phyloP scores from a whole-genome alignment of 1,140 invertebrate genomes.

The Phymastichus coffea region DNA sequence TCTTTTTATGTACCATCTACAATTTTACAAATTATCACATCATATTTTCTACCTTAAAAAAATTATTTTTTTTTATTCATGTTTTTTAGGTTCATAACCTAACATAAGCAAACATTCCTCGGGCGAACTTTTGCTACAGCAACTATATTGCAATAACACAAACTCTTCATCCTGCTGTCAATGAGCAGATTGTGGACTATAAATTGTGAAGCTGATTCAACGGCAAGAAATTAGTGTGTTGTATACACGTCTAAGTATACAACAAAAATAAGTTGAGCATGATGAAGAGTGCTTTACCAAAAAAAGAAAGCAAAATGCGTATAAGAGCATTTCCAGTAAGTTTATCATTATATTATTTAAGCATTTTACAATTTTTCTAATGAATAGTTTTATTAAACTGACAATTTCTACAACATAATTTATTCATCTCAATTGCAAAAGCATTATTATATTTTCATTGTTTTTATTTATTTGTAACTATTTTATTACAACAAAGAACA shows the following conservation, averaged over 20 bases:
- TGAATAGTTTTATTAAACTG: not conserved
- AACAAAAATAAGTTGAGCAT: slow-evolving; percentile 57
- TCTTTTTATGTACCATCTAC: slow-evolving; percentile 3
- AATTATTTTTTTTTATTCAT: not conserved
- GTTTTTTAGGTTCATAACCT: not conserved
- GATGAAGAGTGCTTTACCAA: slow-evolving; percentile 74
- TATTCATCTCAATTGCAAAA: not conserved
- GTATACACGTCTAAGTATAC: too few species aligned
- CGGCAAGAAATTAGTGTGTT: slow-evolving; percentile 22
- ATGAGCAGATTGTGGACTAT: slow-evolving; percentile 12
- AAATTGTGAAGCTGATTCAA: slow-evolving; percentile 2
- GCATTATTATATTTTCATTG: not conserved
- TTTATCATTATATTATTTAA: slow-evolving; percentile 16
- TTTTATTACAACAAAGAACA: too few species aligned
- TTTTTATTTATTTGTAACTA: slow-evolving; percentile 15
- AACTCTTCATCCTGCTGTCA: not conserved
- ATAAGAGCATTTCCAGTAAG: slow-evolving; percentile 96
- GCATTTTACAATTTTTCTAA: not conserved
- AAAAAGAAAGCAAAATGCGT: slow-evolving; percentile 94
- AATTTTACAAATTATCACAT: too few species aligned
- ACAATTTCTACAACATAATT: not conserved
- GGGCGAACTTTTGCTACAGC: not conserved
- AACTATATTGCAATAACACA: not conserved
- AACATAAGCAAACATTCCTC: not conserved
- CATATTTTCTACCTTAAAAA: not conserved